Percentiles rank a stretch among this genome's conserved stretches.
Evolutionary conservation across 2,888 invertebrate genomes (phyloP).

Genomic region (Leptinotarsa peninsularis): DNA sequence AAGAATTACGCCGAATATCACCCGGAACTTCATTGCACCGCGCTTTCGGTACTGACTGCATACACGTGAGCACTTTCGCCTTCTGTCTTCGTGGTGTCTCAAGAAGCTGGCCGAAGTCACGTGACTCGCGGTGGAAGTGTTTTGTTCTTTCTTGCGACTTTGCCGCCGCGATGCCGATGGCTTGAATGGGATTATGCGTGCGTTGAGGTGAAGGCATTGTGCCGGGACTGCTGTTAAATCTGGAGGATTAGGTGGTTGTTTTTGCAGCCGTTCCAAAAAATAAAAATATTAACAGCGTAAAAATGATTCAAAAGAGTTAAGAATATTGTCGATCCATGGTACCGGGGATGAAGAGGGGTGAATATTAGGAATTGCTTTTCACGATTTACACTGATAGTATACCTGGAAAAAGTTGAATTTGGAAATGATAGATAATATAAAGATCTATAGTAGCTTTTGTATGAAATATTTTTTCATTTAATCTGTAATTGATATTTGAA

Average conservation of each 20-base stretch:
- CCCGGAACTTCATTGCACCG: constrained; percentile 33
- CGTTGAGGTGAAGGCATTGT: background rate
- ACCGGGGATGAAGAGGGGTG: too few species aligned
- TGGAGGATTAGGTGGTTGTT: background rate
- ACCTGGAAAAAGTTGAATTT: too few species aligned
- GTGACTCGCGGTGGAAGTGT: constrained; percentile 33
- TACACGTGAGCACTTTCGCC: constrained; percentile 48
- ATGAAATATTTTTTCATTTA: too few species aligned
- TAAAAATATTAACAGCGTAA: too few species aligned
- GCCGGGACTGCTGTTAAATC: background rate
- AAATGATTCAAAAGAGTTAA: too few species aligned
- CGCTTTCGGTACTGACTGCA: constrained; percentile 37
- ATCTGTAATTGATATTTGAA: too few species aligned
- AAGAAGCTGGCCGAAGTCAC: constrained; percentile 39
- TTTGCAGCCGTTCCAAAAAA: background rate
- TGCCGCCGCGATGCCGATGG: constrained; percentile 26
- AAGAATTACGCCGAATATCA: constrained; percentile 27
- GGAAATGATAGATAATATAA: too few species aligned
- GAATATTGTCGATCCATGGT: too few species aligned
- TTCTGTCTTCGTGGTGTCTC: constrained; percentile 40
- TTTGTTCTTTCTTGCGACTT: constrained; percentile 25
- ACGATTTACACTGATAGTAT: too few species aligned
- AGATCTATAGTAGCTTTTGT: too few species aligned
- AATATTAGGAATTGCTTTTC: too few species aligned
- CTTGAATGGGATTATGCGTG: background rate